Base-by-base conservation (phyloP, 1,140 invertebrate genomes). In the Platyura marginata region DNA sequence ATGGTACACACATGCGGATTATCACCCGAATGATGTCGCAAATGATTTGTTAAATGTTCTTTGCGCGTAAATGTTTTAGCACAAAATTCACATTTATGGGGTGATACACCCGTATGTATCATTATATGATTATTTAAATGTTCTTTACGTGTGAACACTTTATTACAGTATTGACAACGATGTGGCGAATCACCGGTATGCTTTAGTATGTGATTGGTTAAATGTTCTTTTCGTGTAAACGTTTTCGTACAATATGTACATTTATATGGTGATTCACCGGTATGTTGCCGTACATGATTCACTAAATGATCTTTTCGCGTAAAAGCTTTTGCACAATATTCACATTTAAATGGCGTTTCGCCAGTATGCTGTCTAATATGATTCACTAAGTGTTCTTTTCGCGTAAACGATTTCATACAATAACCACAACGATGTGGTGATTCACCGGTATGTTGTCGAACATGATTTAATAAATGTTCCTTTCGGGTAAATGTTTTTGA, bases 21-120 rank as follows among this genome's bases (percentile, higher is more conserved):
- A 61, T 87, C 82, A 48, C 83, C 78, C 10, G 72, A 74, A 56
- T 75, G 73, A 36, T 68, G 56, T 8, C 78, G 68, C 52, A 89
- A 77, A 64, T 91, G 87, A 65, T 89, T 85, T 62, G 82, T 87
- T 55, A 91, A 72, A 64, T 91, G 86, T 67, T 90, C 85, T 63
- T 89, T 90, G 46, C 85, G 68, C 33, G 86, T 89, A 63, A 92
- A 74, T 5, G 65, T 11, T 21, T 83, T 84, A 46, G 75, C 75
- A 59, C 76, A 79, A 59, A 76, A 80, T 52, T 76, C 74, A 52
- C 58, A 61, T 49, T 74, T 72, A 56, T 79, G 74, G 34, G 75
- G 77, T 46, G 79, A 80, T 56, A 88, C 85, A 34, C 84, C 81
- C 50, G 81, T 84, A 61, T 86, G 82, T 33, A 69, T 55, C 8